These are phyloP conservation scores for Malurus alboscapulatus DNA, from an alignment of 2,113 vertebrate genomes.

Conservation along the genomic window DNA sequence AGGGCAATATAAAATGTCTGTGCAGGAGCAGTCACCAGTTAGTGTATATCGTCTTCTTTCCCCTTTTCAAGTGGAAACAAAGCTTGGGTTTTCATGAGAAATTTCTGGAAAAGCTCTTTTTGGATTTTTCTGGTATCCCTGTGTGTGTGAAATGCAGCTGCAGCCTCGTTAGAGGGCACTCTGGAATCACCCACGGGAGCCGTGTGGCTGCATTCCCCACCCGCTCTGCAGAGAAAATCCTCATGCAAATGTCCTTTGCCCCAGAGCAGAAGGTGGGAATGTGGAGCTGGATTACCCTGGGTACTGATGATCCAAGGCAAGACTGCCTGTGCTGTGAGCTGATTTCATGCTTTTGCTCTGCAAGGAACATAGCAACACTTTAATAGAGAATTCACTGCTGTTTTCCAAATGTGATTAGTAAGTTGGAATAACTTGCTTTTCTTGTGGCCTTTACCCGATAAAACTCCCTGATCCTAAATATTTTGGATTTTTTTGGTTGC, in stretches of 20 bases:
- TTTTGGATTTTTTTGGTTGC: not conserved
- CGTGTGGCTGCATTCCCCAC: accelerated
- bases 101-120: not conserved
- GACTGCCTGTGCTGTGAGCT: accelerated
- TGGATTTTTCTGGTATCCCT: not conserved
- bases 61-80: not conserved
- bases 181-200: not conserved
- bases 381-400: not conserved
- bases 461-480: not conserved
- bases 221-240: not conserved
- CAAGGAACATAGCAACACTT: not conserved
- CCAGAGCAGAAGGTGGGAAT: not conserved
- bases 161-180: slow-evolving; percentile 52
- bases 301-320: not conserved
- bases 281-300: accelerated
- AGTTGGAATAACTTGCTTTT: not conserved
- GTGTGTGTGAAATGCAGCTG: not conserved
- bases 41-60: not conserved
- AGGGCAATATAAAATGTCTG: not conserved
- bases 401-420: not conserved
- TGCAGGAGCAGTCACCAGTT: not conserved
- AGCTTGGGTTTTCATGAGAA: not conserved
- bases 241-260: no score
- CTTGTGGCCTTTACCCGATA: not conserved
- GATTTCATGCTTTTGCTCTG: not conserved